Percentiles rank a stretch among this genome's conserved stretches.
phyloP scores from a whole-genome alignment of 2,797 vertebrate species.

The Poeciliopsis turneri region DNA sequence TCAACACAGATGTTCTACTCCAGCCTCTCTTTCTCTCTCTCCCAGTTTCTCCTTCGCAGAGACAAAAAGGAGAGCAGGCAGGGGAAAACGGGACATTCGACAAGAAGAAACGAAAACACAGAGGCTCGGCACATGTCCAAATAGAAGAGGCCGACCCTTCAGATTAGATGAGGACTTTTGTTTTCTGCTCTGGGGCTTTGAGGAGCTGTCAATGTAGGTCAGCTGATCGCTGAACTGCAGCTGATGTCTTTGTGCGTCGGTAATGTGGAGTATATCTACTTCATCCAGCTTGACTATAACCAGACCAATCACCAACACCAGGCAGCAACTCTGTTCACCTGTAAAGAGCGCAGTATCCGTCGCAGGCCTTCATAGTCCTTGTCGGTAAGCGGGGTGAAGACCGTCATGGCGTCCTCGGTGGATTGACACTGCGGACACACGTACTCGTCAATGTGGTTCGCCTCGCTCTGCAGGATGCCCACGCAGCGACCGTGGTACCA shows the following conservation, averaged over 20 bases:
- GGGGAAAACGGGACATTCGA: conserved; percentile 28
- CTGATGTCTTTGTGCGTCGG: not conserved
- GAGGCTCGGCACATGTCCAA: conserved; percentile 65
- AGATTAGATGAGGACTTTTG: conserved; percentile 75
- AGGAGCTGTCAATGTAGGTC: conserved; percentile 21
- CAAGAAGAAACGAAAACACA: conserved; percentile 32
- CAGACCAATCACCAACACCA: not conserved
- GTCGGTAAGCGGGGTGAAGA: conserved; percentile 94
- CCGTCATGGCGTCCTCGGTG: conserved; percentile 98
- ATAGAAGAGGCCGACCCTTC: conserved; percentile 60
- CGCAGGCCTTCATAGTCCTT: conserved; percentile 96
- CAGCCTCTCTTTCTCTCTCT: conserved; percentile 14
- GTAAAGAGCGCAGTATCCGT: conserved; percentile 91
- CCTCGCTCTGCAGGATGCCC: conserved; percentile 97
- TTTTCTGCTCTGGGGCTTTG: conserved; percentile 48
- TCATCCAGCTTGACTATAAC: not conserved
- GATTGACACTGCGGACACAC: conserved; percentile 99
- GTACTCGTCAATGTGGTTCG: conserved; percentile 96
- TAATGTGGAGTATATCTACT: not conserved
- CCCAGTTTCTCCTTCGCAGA: not conserved
- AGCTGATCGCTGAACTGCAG: conserved; percentile 13
- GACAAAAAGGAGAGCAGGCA: conserved; percentile 17
- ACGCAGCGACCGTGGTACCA: conserved; percentile 99
- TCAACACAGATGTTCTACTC: conserved; percentile 76
- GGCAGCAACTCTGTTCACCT: conserved; percentile 76